phyloP scores from a whole-genome alignment of 2,797 vertebrate species.

The Parauchenoglanis ngamensis region DNA sequence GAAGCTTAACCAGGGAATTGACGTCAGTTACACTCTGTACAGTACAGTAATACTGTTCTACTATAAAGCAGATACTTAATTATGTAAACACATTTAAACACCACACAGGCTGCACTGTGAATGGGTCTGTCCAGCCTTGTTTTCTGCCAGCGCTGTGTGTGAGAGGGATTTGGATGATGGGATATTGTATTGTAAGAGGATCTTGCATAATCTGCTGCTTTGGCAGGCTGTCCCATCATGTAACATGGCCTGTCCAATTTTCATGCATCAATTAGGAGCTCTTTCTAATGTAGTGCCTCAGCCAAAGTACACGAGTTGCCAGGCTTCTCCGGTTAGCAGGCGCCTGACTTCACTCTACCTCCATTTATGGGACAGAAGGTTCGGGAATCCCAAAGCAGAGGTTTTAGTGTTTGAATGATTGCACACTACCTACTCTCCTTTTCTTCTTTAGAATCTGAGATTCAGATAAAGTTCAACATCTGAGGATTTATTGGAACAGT shows the following conservation, averaged over 20 bases:
- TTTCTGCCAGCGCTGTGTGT: not conserved
- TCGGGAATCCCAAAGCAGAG: not conserved
- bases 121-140: not conserved
- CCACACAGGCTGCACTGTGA: not conserved
- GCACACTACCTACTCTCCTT: not conserved
- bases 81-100: not conserved
- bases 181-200: conserved; percentile 69
- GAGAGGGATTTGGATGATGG: conserved; percentile 54
- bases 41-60: not conserved
- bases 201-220: conserved; percentile 68
- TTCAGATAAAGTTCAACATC: not conserved
- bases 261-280: conserved; percentile 69
- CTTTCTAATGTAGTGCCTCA: conserved; percentile 65
- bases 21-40: not conserved
- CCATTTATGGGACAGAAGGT: not conserved
- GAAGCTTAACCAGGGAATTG: not conserved
- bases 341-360: conserved; percentile 62
- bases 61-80: not conserved
- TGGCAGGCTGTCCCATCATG: conserved; percentile 64
- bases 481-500: not conserved
- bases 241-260: conserved; percentile 69
- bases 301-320: conserved; percentile 68
- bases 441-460: not conserved
- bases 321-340: conserved; percentile 70
- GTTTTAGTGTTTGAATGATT: conserved; percentile 17